These are phyloP conservation scores for Pachliopta kotzebuea DNA, from an alignment of 2,888 invertebrate genomes.

Conservation along the genomic window DNA sequence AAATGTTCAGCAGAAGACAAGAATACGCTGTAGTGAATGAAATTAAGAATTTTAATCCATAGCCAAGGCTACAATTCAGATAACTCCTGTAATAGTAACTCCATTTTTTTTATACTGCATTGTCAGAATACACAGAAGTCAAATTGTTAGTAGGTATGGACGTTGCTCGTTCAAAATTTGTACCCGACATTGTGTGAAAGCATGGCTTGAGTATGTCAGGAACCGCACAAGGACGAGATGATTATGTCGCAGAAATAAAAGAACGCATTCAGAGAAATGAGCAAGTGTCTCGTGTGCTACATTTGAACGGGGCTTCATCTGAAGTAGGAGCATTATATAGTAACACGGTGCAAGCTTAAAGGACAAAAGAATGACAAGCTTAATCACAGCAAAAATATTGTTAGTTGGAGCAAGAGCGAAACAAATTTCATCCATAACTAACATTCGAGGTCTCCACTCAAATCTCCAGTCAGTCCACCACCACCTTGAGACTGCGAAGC, in stretches of 20 bases:
- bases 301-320: slow-evolving; percentile 14
- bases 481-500: too few relatives aligned
- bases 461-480: too few relatives aligned
- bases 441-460: too few relatives aligned
- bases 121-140: background rate
- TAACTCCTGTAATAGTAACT: background rate
- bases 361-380: slow-evolving; percentile 2
- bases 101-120: background rate
- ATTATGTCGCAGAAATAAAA: slow-evolving; percentile 27
- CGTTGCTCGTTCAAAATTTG: slow-evolving; percentile 13
- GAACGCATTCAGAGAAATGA: slow-evolving; percentile 23
- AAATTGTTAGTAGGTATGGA: slow-evolving; percentile 11
- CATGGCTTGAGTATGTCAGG: slow-evolving; percentile 15
- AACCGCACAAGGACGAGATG: slow-evolving; percentile 18
- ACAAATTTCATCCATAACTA: slow-evolving; percentile 10
- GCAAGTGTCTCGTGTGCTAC: slow-evolving; percentile 20
- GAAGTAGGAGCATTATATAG: slow-evolving; percentile 2
- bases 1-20: too few relatives aligned
- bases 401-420: slow-evolving; percentile 8
- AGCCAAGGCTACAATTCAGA: background rate
- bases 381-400: slow-evolving; percentile 2
- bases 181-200: slow-evolving; percentile 13
- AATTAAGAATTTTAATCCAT: too few relatives aligned
- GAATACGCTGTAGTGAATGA: too few relatives aligned
- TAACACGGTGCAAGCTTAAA: slow-evolving; percentile 13